Evolutionary conservation across 1,140 invertebrate species (phyloP), one percentile per base, ranked within the genome.

Genomic region (Anadara kagoshimensis): DNA sequence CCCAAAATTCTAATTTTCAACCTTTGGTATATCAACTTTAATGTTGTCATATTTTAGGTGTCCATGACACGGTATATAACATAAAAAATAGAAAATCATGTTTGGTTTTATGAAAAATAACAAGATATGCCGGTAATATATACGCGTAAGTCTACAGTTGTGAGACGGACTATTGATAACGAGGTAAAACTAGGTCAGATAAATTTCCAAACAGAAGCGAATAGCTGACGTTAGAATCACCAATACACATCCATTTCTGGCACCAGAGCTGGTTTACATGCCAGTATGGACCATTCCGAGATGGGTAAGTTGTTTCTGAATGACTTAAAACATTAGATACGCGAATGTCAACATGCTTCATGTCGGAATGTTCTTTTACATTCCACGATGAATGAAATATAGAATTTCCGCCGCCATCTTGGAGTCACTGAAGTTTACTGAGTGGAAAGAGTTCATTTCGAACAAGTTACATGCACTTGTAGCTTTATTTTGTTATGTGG

Each of bases 261-360:
- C 56, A 62, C 56, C 63, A 63, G 49, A 56, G 44, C 29, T 73
- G 72, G 57, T 70, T 65, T 36, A 57, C 22, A 44, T 29, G 36
- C 57, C 47, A 64, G 43, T 63, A 80, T 80, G 78, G 78, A 80
- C 45, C 75, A 70, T 69, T 75, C 75, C 45, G 78, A 80, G 18
- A 80, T 80, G 78, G 78, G 78, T 80, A 73, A 74, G 78, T 65
- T 53, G 3, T 20, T 29, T 11, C n/a, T 18, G n/a, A 49, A 49
- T 4, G 2, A 18, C 14, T 3, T 1, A 18, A 49, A 49, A 18
- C 14, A 49, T n/a, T 3, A 49, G 14, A 49, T 1, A 4, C 47
- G 14, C 47, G 47, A 49, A 49, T n/a, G 14, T 18, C n/a, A 49
- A 49, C 11, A n/a, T n/a, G 47, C 4, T 18, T n/a, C 14, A 49